Base-by-base conservation (phyloP, 2,888 invertebrate genomes). In the Oasisia sp. region DNA sequence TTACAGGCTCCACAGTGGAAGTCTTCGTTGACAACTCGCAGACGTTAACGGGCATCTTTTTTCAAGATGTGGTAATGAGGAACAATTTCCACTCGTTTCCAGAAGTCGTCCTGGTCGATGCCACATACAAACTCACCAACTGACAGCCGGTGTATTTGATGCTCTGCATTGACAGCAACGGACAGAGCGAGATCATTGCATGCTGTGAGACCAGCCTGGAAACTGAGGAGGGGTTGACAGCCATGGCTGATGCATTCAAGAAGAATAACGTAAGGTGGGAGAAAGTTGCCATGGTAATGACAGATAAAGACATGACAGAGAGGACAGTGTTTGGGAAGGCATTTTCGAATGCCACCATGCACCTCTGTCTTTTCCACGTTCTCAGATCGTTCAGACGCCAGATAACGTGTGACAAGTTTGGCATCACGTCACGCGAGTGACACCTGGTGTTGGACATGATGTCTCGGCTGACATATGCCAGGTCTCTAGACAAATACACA, bases 291-390 rank as follows among this genome's bases (percentile, higher is more conserved):
- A 91, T 90, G 32, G 32, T 93, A 38, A 92, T 93, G 92, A 91
- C 92, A 14, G 93, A 93, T 89, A 93, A 93, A 56, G 93, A 93
- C 91, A 93, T 93, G 93, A 91, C 91, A 0, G 93, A 93, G 56
- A n/a, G 93, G 89, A 92, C 91, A 32, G 92, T 92, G 8, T 91
- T 93, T 7, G 58, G 38, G 32, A 91, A 92, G 89, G 91, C 91
- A 90, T 90, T 93, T 32, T 92, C 92, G 1, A 27, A 92, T 3
- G 93, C 92, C 58, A 44, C 50, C 0, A 91, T 93, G 32, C 93
- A 90, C 14, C 92, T 93, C 32, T 93, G 93, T 90, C 91, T 93
- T 14, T 93, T 93, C 89, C 93, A 93, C 91, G 92, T 92, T 12
- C 32, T 93, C 38, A 89, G 92, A 9, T 14, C 56, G 11, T 56